Base-by-base conservation (phyloP, 2,888 invertebrate genomes). In the Luperina testacea region DNA sequence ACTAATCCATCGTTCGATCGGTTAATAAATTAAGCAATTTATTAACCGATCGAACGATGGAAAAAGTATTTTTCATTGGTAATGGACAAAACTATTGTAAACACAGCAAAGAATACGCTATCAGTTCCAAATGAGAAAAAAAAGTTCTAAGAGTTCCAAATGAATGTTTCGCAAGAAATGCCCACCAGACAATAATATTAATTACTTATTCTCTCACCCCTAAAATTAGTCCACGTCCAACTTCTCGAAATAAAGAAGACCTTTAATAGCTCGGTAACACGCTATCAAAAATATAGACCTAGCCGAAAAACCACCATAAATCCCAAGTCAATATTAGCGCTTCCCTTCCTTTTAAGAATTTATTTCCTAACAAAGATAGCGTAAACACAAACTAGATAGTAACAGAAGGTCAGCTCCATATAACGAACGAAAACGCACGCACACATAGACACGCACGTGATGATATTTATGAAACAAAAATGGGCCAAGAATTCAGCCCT, bases 311-410 rank as follows among this genome's bases (percentile, higher is more conserved):
- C 59, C 42, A 45, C 42, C 53, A 72, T 63, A 71, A 61, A 79
- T 59, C 48, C 17, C 59, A 63, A 65, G 75, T 51, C 64, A 72
- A 85, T 83, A 81, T 85, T 69, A 85, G 72, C 85, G 70, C 61
- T 85, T 85, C 70, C 70, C 24, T 68, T 57, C 81, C 51, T 38
- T 61, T 72, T 53, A 82, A 77, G 71, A 77, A 81, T 85, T 81
- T 77, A 83, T 80, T 83, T 86, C 65, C 42, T 51, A 72, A 63
- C 51, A 45, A 42, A 75, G 61, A 75, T 88, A 83, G 85, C 81
- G 73, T 75, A 76, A 45, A 20, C 64, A 45, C 13, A 17, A 38
- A 15, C 0, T 27, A n/a, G 13, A 17, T 15, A 42, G 1, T 2
- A 24, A 13, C 38, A 79, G 64, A 80, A 78, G 38, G 53, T 38